These are phyloP conservation scores for Hemibagrus guttatus DNA, from an alignment of 2,797 vertebrate species.

Conservation along the genomic window DNA sequence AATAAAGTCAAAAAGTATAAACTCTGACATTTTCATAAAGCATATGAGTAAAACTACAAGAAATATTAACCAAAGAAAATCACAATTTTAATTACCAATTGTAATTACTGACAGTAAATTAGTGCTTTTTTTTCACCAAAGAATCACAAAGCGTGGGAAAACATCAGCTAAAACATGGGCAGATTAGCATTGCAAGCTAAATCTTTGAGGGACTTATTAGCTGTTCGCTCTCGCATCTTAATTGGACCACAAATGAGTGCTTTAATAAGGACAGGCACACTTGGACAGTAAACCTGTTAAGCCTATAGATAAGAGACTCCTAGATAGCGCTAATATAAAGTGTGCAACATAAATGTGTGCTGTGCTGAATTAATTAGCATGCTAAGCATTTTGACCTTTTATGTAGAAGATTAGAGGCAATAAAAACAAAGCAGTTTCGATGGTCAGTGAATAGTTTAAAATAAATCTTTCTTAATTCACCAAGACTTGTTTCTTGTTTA, in stretches of 20 bases:
- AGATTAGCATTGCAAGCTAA: background rate
- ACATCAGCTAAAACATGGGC: background rate
- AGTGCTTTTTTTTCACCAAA: background rate
- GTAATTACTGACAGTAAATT: background rate
- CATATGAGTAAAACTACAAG: no score
- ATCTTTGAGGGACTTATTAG: conserved; percentile 8
- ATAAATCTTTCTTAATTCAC: background rate
- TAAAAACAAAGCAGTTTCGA: background rate
- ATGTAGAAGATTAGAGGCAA: background rate
- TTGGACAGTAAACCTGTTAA: background rate
- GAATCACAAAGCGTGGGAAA: background rate
- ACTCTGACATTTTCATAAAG: background rate
- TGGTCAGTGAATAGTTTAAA: background rate
- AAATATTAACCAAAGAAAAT: background rate
- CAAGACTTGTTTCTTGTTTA: background rate
- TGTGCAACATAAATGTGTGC: background rate
- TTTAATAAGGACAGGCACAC: background rate
- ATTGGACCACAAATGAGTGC: background rate
- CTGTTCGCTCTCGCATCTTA: background rate
- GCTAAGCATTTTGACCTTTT: background rate
- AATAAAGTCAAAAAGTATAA: background rate
- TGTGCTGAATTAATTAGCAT: conserved; percentile 4
- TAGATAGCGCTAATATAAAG: background rate
- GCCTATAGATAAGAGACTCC: background rate
- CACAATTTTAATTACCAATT: background rate